A percentile compares a stretch with the other conserved stretches of the same genome.
phyloP scores from a whole-genome alignment of 2,888 invertebrate genomes.

The Phengaris alcon region DNA sequence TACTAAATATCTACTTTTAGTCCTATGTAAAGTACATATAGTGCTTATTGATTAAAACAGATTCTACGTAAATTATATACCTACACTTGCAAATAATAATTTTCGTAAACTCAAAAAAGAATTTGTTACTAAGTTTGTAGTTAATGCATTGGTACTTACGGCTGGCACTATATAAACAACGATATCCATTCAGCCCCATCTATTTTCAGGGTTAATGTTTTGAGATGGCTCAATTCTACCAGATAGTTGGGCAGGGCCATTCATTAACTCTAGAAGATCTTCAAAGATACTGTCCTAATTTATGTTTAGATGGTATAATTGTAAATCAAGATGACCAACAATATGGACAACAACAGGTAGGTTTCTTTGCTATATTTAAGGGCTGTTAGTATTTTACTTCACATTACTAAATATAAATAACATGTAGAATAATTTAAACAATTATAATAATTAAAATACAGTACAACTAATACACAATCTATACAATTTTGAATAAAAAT shows the following conservation, averaged over 20 bases:
- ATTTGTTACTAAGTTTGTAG: not conserved
- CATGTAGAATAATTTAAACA: not conserved
- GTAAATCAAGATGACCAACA: conserved; percentile 75
- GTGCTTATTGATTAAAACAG: conserved; percentile 7
- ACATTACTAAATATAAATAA: not conserved
- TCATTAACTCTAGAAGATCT: conserved; percentile 79
- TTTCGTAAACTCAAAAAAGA: conserved; percentile 6
- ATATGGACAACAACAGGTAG: conserved; percentile 72
- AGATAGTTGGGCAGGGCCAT: conserved; percentile 81
- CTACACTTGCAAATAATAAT: conserved; percentile 7
- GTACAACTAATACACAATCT: not conserved
- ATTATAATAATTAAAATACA: not conserved
- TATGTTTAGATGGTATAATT: conserved; percentile 75
- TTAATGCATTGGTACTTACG: not conserved
- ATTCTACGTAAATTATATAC: not conserved
- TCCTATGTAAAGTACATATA: conserved; percentile 6
- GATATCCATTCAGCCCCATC: conserved; percentile 29
- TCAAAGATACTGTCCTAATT: conserved; percentile 82
- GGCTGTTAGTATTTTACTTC: not conserved
- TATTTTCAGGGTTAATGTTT: conserved; percentile 60
- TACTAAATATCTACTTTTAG: conserved; percentile 33
- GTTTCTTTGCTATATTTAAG: conserved; percentile 26
- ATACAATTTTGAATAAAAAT: not conserved
- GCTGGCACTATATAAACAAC: conserved; percentile 7
- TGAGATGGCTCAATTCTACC: conserved; percentile 85